Evolutionary conservation across 2,113 vertebrate genomes (phyloP).

Genomic region (Corythoichthys haematopterus): DNA sequence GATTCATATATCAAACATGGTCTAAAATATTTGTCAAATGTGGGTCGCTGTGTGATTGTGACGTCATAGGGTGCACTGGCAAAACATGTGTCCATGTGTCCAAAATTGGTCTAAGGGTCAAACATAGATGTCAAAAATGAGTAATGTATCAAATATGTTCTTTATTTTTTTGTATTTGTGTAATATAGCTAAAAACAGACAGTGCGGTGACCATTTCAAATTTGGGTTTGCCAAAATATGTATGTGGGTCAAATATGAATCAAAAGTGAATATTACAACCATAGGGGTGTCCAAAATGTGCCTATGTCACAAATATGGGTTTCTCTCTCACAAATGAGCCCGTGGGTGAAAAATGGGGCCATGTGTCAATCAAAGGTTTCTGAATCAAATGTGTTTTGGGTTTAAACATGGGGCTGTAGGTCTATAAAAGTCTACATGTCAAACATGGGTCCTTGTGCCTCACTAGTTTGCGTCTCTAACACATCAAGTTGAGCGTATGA

Average conservation of each 20-base stretch:
- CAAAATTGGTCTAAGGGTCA: background rate
- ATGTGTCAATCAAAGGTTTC: background rate
- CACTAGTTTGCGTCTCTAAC: slow-evolving; percentile 38
- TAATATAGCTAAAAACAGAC: too few relatives aligned
- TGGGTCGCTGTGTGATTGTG: too few relatives aligned
- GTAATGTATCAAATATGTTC: background rate
- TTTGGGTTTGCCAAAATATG: too few relatives aligned
- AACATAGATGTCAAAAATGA: background rate
- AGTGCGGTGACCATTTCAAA: too few relatives aligned
- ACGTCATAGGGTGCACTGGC: too few relatives aligned
- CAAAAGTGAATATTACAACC: too few relatives aligned
- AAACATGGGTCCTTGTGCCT: slow-evolving; percentile 28
- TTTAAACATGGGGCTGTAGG: background rate
- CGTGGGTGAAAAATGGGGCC: background rate
- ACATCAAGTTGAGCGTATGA: slow-evolving; percentile 37
- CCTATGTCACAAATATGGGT: background rate
- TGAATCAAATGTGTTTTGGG: background rate
- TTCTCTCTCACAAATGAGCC: background rate
- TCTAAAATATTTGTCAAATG: slow-evolving; percentile 61
- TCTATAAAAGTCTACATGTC: background rate
- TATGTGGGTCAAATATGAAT: too few relatives aligned
- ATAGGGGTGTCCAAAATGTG: too few relatives aligned
- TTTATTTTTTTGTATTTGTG: too few relatives aligned
- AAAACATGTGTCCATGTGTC: slow-evolving; percentile 17
- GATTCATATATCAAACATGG: slow-evolving; percentile 64